Percentiles rank a stretch among this genome's conserved stretches.
Conservation (phyloP, 2,888 invertebrate species). For the Coronaproctus castanopsis region DNA sequence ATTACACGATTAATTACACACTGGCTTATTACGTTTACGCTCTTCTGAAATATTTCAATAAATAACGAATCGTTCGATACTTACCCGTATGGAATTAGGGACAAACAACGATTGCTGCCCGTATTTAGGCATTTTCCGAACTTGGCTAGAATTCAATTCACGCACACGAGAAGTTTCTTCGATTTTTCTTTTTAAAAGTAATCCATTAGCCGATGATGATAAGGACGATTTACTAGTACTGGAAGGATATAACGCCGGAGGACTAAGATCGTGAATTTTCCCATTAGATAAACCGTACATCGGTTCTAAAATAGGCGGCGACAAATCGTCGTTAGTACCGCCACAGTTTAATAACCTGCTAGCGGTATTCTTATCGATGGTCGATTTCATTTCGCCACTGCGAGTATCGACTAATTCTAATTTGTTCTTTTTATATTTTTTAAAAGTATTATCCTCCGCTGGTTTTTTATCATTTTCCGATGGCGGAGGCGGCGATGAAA, state of each 20-base stretch:
- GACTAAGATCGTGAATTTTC: conserved; percentile 12
- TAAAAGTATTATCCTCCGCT: not conserved
- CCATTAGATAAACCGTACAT: conserved; percentile 4
- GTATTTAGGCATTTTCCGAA: not conserved
- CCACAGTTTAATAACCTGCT: not conserved
- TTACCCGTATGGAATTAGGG: not conserved
- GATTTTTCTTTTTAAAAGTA: no score
- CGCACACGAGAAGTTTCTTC: no score
- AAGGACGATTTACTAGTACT: no score
- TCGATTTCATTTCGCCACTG: not conserved
- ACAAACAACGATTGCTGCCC: not conserved
- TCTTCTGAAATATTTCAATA: no score
- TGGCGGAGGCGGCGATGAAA: not conserved
- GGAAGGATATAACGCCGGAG: conserved; percentile 15
- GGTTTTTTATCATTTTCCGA: not conserved
- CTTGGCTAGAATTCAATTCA: no score
- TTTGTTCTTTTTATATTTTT: not conserved
- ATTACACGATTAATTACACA: no score
- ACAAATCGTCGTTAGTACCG: conserved; percentile 10
- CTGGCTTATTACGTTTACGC: no score
- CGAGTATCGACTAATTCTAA: not conserved
- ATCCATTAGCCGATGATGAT: no score
- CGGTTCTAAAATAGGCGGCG: conserved; percentile 16
- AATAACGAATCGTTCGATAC: no score
- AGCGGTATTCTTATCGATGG: not conserved